Base-by-base conservation (phyloP, 2,888 invertebrate species). In the Amiota mariae region DNA sequence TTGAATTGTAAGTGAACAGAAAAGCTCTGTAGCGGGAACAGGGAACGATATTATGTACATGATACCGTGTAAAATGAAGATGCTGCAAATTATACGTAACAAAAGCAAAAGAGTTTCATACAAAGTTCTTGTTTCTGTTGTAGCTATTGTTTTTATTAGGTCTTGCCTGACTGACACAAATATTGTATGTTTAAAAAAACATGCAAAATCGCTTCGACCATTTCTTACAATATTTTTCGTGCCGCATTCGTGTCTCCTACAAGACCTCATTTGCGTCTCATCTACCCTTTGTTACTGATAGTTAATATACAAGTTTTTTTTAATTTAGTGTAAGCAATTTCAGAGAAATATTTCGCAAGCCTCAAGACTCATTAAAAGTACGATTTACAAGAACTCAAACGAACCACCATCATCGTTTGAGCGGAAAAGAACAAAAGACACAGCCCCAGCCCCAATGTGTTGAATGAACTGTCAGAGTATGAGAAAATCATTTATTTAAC, bases 61-160 rank as follows among this genome's bases (percentile, higher is more conserved):
- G 67, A 68, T 68, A 54, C 67, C 24, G 67, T 68, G 67, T 54
- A 54, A 68, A 68, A 68, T 77, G 75, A 77, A 85, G 82, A 83
- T 85, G 83, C 85, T 83, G 83, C 77, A 85, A 84, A 84, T 83
- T 83, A 81, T 84, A 74, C 79, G 36, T 36, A 36, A 4, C 36
- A 2, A 36, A 36, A 36, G 72, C 74, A 68, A 71, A 12, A 54
- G n/a, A 54, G 13, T 46, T 47, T 54, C 24, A 70, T 61, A 73
- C 73, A 67, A 76, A 73, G 64, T 73, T 76, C 73, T 67, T 74
- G 59, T 72, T 36, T 36, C 36, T 63, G 73, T 67, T 75, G 76
- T 71, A 46, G 47, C 54, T 64, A 46, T 48, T 48, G 71, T 61
- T 72, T 13, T 64, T 72, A 15, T 20, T 24, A 36, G 36, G 36